Base-by-base conservation (phyloP, 2,797 vertebrate genomes). In the Propithecus perrieri region DNA sequence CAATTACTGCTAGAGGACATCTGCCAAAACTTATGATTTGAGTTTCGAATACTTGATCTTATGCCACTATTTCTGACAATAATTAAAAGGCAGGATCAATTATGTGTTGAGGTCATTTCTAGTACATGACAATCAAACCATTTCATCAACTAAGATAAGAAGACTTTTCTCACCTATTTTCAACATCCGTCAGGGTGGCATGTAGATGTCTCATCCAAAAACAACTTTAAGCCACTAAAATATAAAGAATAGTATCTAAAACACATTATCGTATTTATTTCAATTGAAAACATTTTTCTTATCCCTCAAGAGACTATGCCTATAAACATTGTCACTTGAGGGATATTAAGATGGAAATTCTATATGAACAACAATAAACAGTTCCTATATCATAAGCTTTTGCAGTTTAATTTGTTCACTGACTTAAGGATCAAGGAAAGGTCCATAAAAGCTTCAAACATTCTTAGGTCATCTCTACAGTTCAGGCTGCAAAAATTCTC, bases 11-110 rank as follows among this genome's bases (percentile, higher is more conserved):
- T 78, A 35, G 83, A 96, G 87, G 85, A 96, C 95, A 96, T 83
- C 93, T 97, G 96, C 89, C 96, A 96, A 81, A 97, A 96, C 76
- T 87, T 96, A 95, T 53, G 92, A 96, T 95, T 96, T 97, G 96
- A 94, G 88, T 96, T 97, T 97, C 95, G 89, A 97, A 91, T 81
- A 92, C 91, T 90, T 96, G 93, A 97, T 93, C 89, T 53, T 95
- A 65, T 74, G 95, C 79, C 95, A 97, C 91, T 61, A 69, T 91
- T 91, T 63, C 95, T 96, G 94, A 96, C 89, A 93, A 96, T 92
- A 95, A 97, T 95, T 96, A 93, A 97, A 97, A 98, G 74, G 33
- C 65, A 85, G 72, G 84, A 93, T 93, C 91, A 94, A 90, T 97
- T 96, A 94, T 65, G 24, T 90, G 78, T 81, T 94, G 96, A 96